Base-by-base conservation (phyloP, 2,113 vertebrate genomes). In the Sciurus niger region DNA sequence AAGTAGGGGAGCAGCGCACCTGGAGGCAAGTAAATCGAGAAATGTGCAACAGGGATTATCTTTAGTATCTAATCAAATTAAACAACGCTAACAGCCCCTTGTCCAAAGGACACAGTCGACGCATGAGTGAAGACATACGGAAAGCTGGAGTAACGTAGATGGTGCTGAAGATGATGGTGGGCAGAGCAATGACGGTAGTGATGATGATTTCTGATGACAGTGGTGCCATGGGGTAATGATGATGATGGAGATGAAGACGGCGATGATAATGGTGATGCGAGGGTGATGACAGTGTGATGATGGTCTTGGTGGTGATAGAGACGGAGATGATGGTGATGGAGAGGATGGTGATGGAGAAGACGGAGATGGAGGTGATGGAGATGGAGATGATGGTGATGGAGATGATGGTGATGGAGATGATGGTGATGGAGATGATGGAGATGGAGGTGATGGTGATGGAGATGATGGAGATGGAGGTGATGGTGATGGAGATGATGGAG, bases 301-400 rank as follows among this genome's bases (percentile, higher is more conserved):
- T 43, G 25, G 16, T 25, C 34, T 40, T 22, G 11, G 22, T 34
- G 0, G 0, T 40, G 18, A 53, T 77, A 24, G 25, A 2, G 58
- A 60, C 14, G 46, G 22, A 51, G 32, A 9, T 60, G 53, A 3
- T 22, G 11, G 0, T 24, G 17, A 0, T 84, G 40, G 0, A 74
- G 30, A 0, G 20, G 9, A 0, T 58, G n/a, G 0, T 46, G 46
- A 1, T 43, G 25, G 0, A 46, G 2, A 8, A 37, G 16, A 0
- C 22, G n/a, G 1, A 34, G 34, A 2, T 40, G 16, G 0, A 53
- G 46, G 0, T 34, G 32, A 0, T 30, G 14, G 0, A 25, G 14
- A 11, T 30, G 8, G 0, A 53, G 34, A 2, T 25, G 13, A 24
- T 22, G 2, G 0, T 34, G 3, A 7, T 40, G 24, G 3, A 30